phyloP scores from a whole-genome alignment of 2,888 invertebrate genomes.

The Callyntrura guangdongensis region DNA sequence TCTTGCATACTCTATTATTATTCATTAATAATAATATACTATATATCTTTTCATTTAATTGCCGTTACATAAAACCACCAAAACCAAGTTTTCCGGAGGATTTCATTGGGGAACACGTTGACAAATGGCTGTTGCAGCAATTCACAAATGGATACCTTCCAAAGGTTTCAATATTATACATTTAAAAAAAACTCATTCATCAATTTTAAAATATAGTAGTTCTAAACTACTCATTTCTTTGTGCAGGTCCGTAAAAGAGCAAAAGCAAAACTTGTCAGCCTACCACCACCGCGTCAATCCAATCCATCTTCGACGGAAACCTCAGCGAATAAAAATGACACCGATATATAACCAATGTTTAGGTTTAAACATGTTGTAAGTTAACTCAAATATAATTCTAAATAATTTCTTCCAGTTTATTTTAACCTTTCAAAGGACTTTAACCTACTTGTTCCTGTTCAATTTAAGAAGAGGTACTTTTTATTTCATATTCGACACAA shows the following conservation, averaged over 20 bases:
- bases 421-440: neutral
- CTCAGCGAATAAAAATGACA: constrained; percentile 38
- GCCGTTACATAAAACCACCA: constrained; percentile 93
- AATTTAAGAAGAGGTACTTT: neutral
- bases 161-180: constrained; percentile 49
- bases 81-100: constrained; percentile 96
- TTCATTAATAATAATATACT: neutral
- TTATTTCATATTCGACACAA: neutral
- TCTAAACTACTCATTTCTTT: neutral
- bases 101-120: constrained; percentile 94
- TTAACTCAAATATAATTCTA: neutral
- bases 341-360: constrained; percentile 1
- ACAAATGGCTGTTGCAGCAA: constrained; percentile 86
- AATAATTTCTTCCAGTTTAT: neutral
- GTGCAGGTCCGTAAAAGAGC: constrained; percentile 67
- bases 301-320: neutral
- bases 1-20: neutral
- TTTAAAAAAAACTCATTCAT: too few species aligned
- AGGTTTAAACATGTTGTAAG: neutral
- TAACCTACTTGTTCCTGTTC: neutral
- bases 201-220: too few species aligned
- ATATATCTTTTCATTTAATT: constrained; percentile 30
- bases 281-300: constrained; percentile 46
- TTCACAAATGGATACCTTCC: constrained; percentile 80
- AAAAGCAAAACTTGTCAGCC: constrained; percentile 74